These are phyloP conservation scores for Glyphotaelius pellucidus DNA, from an alignment of 2,888 invertebrate species.

Conservation along the genomic window DNA sequence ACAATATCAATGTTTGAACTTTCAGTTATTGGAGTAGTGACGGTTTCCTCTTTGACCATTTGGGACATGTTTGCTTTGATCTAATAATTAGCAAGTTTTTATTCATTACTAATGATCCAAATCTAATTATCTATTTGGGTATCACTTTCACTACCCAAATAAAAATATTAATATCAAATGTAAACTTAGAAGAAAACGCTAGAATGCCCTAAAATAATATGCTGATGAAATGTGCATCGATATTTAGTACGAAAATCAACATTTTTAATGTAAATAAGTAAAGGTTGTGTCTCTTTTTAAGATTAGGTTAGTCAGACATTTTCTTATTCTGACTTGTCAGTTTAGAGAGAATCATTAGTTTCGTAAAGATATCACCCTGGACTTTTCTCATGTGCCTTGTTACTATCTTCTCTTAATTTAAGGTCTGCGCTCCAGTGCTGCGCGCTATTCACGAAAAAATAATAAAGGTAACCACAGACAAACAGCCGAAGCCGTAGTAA, in stretches of 20 bases:
- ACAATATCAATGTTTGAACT: constrained; percentile 2
- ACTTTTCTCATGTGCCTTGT: not conserved
- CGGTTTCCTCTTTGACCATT: constrained; percentile 19
- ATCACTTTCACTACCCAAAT: constrained; percentile 19
- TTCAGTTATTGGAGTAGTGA: not conserved
- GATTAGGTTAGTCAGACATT: constrained; percentile 52
- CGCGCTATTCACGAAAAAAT: not conserved
- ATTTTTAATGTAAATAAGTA: constrained; percentile 18
- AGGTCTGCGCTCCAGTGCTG: not conserved
- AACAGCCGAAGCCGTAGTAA: not conserved
- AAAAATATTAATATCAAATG: not conserved
- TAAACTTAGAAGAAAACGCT: not conserved
- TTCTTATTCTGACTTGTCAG: constrained; percentile 28
- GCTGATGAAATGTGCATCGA: not conserved
- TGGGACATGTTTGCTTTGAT: constrained; percentile 5
- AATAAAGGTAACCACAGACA: not conserved
- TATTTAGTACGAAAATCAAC: not conserved
- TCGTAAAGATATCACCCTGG: not conserved
- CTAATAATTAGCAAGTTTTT: not conserved
- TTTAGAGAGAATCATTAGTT: not conserved
- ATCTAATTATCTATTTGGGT: not conserved
- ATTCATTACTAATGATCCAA: not conserved
- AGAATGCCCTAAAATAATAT: not conserved
- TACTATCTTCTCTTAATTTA: not conserved
- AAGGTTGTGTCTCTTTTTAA: constrained; percentile 47